phyloP scores from a whole-genome alignment of 2,888 invertebrate species.

The Unio pictorum region DNA sequence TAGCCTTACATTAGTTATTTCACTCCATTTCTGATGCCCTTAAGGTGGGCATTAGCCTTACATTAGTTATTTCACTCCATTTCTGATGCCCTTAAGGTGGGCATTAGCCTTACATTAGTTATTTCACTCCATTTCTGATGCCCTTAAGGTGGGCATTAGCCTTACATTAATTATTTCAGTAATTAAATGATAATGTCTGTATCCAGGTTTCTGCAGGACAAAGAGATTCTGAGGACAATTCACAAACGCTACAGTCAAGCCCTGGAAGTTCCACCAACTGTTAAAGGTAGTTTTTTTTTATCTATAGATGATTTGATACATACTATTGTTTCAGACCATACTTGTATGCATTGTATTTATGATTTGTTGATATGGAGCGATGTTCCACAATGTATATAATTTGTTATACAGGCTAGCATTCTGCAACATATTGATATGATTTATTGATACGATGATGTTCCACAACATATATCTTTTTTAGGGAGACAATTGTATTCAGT shows the following conservation, averaged over 20 bases:
- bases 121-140: background rate
- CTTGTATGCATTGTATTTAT: too few species aligned
- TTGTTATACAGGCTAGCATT: background rate
- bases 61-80: background rate
- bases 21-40: too few species aligned
- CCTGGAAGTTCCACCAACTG: conserved; percentile 61
- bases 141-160: background rate
- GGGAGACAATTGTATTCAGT: too few species aligned
- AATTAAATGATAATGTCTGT: background rate
- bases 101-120: too few species aligned
- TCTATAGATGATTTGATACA: conserved; percentile 1
- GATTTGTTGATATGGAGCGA: too few species aligned
- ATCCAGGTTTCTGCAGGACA: conserved; percentile 60
- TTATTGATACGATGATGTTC: background rate
- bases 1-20: background rate
- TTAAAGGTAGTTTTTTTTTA: conserved; percentile 49
- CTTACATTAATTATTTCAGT: conserved; percentile 1
- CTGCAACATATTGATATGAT: background rate
- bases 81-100: background rate
- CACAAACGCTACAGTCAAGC: conserved; percentile 57
- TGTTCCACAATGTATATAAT: too few species aligned
- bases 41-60: too few species aligned
- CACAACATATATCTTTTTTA: too few species aligned
- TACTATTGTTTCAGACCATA: too few species aligned
- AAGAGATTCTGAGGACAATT: conserved; percentile 62